Evolutionary conservation across 2,888 invertebrate genomes (phyloP).

Genomic region (Clanis bilineata): DNA sequence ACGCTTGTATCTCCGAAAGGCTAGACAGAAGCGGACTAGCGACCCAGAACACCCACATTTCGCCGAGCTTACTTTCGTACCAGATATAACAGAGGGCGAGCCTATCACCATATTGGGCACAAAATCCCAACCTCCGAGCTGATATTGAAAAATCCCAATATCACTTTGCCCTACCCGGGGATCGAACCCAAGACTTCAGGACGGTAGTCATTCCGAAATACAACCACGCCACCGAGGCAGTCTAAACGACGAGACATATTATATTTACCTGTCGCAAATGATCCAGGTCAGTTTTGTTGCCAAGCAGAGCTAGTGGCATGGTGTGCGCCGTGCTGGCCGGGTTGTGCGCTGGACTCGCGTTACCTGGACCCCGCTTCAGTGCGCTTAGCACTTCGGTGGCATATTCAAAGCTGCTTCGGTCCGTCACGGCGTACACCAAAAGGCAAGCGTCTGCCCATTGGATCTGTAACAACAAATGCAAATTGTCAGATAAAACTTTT

Average conservation of each 20-base stretch:
- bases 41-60: too few relatives aligned
- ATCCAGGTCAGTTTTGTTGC: constrained; percentile 91
- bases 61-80: too few relatives aligned
- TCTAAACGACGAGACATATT: too few relatives aligned
- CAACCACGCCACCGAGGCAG: neutral
- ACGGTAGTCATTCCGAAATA: too few relatives aligned
- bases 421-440: constrained; percentile 89
- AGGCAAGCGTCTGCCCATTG: constrained; percentile 91
- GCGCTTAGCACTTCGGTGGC: constrained; percentile 84
- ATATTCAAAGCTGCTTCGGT: constrained; percentile 86
- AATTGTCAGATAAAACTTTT: constrained; percentile 22
- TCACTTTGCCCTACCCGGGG: too few relatives aligned
- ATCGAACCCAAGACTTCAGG: too few relatives aligned
- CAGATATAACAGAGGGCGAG: too few relatives aligned
- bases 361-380: constrained; percentile 80
- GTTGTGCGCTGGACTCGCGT: constrained; percentile 82
- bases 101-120: too few relatives aligned
- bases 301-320: constrained; percentile 86
- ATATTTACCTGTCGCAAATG: constrained; percentile 87
- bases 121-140: too few relatives aligned
- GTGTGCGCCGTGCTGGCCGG: constrained; percentile 74
- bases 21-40: too few relatives aligned
- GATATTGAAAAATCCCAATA: too few relatives aligned
- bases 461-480: constrained; percentile 71
- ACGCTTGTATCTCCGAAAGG: neutral